These are phyloP conservation scores for Oppia nitens DNA, from an alignment of 1,140 invertebrate genomes.

Conservation along the genomic window DNA sequence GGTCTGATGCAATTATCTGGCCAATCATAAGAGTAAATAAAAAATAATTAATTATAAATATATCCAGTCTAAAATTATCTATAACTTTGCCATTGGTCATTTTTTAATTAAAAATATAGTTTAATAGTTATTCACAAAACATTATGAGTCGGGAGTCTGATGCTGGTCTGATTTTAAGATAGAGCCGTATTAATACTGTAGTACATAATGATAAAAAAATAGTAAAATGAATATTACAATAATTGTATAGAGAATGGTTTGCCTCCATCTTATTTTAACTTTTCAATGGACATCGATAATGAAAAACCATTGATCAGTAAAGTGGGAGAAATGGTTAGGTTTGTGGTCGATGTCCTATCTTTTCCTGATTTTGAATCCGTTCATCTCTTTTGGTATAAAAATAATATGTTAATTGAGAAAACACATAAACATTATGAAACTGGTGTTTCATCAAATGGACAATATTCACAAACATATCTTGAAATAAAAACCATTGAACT, in stretches of 20 bases:
- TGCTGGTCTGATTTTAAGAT: too few species aligned
- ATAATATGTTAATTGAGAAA: background rate
- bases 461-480: background rate
- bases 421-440: constrained; percentile 1
- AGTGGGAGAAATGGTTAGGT: constrained; percentile 13
- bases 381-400: constrained; percentile 18
- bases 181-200: too few species aligned
- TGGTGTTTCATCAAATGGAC: background rate
- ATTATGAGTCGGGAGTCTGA: too few species aligned
- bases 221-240: too few species aligned
- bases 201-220: too few species aligned
- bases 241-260: constrained; percentile 12
- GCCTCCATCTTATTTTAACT: constrained; percentile 15
- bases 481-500: background rate
- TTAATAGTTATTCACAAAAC: too few species aligned
- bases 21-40: too few species aligned
- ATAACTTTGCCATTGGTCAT: too few species aligned
- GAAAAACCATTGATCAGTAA: constrained; percentile 4
- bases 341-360: constrained; percentile 16
- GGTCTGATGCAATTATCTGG: too few species aligned
- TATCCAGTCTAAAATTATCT: too few species aligned
- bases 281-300: constrained; percentile 18
- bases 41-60: too few species aligned
- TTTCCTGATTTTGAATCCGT: constrained; percentile 14
- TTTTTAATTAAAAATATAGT: too few species aligned